Evolutionary conservation across 1,140 invertebrate genomes (phyloP).

Genomic region (Dreissena polymorpha): DNA sequence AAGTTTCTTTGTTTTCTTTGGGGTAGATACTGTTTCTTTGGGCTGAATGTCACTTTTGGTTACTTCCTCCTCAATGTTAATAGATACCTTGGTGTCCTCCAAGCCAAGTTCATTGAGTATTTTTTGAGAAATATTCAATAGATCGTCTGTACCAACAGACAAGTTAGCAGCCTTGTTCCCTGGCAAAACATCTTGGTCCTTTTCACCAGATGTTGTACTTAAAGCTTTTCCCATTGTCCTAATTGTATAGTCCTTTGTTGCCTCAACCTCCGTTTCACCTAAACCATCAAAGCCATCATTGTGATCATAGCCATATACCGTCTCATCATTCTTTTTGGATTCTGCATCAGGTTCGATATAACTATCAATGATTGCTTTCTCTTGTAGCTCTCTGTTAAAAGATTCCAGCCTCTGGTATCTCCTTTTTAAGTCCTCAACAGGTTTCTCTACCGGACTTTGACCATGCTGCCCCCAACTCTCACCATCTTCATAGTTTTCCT

Average conservation of each 20-base stretch:
- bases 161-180: no score
- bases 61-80: not conserved
- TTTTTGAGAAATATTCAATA: conserved; percentile 33
- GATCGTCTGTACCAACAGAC: not conserved
- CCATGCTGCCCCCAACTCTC: conserved; percentile 42
- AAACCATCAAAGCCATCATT: no score
- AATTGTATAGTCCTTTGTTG: no score
- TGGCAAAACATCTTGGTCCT: no score
- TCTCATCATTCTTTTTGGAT: no score
- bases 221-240: no score
- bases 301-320: no score
- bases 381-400: conserved; percentile 34
- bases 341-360: not conserved
- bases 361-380: conserved; percentile 26
- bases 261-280: no score
- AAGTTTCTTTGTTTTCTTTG: conserved; percentile 37
- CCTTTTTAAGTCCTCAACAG: not conserved
- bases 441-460: conserved; percentile 39
- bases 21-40: not conserved
- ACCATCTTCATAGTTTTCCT: conserved; percentile 7
- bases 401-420: conserved; percentile 34
- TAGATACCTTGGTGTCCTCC: not conserved
- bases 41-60: not conserved
- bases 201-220: no score
- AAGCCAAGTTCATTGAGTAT: conserved; percentile 39